Evolutionary conservation across 2,888 invertebrate genomes (phyloP).

Genomic region (Nowickia ferox): DNA sequence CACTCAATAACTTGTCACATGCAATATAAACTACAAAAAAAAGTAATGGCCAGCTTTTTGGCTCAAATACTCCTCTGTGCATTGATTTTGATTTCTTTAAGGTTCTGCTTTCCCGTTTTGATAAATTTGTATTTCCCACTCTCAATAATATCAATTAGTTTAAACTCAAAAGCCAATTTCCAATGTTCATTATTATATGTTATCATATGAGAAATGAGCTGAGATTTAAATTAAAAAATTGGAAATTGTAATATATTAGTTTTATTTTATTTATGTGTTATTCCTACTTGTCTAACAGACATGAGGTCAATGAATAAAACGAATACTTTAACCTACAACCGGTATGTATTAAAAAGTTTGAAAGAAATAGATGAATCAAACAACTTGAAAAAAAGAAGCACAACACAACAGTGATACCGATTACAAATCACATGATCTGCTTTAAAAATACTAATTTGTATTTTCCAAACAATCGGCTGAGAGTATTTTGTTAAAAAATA

Average conservation of each 20-base stretch:
- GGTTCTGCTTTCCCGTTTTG: neutral
- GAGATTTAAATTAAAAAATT: conserved; percentile 34
- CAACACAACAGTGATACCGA: neutral
- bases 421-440: conserved; percentile 48
- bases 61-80: too few species aligned
- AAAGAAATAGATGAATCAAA: neutral
- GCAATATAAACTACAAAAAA: too few species aligned
- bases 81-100: too few species aligned
- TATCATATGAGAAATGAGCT: conserved; percentile 14
- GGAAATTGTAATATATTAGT: conserved; percentile 13
- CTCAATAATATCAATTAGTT: neutral
- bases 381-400: neutral
- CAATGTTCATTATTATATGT: conserved; percentile 13
- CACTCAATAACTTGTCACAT: too few species aligned
- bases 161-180: neutral
- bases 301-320: conserved; percentile 48
- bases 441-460: conserved; percentile 48
- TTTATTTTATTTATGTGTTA: neutral
- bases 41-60: too few species aligned
- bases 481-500: conserved; percentile 23
- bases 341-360: neutral
- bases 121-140: neutral
- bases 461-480: conserved; percentile 42
- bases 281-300: neutral
- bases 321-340: conserved; percentile 44